These are phyloP conservation scores for Anguilla marmorata DNA, from an alignment of 2,797 vertebrate species.

Conservation along the genomic window DNA sequence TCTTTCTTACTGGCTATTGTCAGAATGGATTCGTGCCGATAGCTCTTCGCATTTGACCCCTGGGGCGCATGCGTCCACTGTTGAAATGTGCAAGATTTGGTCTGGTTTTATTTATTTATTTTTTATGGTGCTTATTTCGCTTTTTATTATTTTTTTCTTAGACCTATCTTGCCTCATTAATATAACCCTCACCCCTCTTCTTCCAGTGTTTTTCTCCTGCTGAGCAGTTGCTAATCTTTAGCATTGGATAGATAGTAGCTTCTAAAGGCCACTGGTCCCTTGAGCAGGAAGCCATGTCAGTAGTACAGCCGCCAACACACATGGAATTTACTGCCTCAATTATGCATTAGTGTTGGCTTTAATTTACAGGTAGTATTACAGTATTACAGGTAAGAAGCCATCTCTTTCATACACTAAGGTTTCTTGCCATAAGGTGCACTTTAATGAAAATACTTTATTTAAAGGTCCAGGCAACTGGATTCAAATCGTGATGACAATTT, in stretches of 20 bases:
- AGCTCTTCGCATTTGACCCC: constrained; percentile 47
- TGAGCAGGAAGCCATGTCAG: background rate
- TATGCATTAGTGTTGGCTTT: background rate
- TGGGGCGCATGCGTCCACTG: constrained; percentile 39
- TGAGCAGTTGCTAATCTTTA: background rate
- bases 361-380: background rate
- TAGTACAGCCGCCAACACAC: background rate
- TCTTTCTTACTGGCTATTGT: constrained; percentile 42
- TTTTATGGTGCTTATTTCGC: constrained; percentile 43
- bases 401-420: background rate
- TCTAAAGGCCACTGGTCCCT: background rate
- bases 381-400: background rate
- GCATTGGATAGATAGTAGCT: background rate
- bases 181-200: constrained; percentile 56
- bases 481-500: no score
- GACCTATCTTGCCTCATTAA: constrained; percentile 62
- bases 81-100: constrained; percentile 49
- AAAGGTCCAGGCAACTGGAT: no score
- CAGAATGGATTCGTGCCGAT: constrained; percentile 53
- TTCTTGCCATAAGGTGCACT: constrained; percentile 6
- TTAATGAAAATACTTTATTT: no score
- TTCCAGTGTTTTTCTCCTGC: constrained; percentile 54
- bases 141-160: constrained; percentile 54
- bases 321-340: background rate
- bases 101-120: constrained; percentile 42